These are phyloP conservation scores for Coregonus sp. DNA, from an alignment of 2,797 vertebrate species.

Conservation along the genomic window DNA sequence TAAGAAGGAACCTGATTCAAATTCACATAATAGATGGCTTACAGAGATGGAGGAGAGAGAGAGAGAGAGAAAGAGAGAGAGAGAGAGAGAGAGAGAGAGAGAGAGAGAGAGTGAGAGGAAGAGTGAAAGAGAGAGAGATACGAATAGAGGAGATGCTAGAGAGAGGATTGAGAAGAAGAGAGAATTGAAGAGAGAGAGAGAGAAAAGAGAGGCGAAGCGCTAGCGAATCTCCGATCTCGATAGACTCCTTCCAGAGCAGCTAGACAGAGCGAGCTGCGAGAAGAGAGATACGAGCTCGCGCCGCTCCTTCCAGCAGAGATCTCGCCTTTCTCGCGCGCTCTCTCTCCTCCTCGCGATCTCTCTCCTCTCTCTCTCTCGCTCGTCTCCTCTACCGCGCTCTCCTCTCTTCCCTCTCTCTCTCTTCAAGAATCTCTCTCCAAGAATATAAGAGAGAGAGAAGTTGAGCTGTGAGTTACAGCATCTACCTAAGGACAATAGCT, in stretches of 20 bases:
- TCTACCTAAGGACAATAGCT: not conserved
- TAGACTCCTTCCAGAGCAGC: no score
- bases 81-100: not conserved
- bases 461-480: not conserved
- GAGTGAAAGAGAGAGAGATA: not conserved
- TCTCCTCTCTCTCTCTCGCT: no score
- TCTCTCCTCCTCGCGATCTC: no score
- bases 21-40: conserved; percentile 46
- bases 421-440: no score
- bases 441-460: conserved; percentile 1
- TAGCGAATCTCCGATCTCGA: no score
- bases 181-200: conserved; percentile 29
- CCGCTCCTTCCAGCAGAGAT: no score
- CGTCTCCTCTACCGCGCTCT: no score
- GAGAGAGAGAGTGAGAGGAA: conserved; percentile 7
- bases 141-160: conserved; percentile 6
- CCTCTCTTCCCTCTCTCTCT: no score
- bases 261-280: no score
- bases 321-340: no score
- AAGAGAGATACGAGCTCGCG: no score
- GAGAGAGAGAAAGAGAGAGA: no score
- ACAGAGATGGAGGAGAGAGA: not conserved
- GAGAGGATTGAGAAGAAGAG: not conserved
- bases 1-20: conserved; percentile 22
- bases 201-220: not conserved